Conservation (phyloP, 2,797 vertebrate genomes). For the Calcarius lapponicus region DNA sequence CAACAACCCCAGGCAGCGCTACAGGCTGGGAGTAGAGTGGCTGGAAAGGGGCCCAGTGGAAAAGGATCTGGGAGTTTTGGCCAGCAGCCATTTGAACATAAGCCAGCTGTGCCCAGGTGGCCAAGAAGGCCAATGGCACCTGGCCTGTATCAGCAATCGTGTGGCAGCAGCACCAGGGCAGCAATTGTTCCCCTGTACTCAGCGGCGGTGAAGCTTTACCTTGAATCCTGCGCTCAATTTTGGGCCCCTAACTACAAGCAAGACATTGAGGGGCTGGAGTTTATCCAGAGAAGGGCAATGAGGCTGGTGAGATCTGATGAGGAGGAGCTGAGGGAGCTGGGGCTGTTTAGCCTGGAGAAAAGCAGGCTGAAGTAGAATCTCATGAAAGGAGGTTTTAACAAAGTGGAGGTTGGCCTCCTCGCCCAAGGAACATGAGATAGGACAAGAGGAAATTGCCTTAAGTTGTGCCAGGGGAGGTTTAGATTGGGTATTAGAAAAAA, state of each 20-base stretch:
- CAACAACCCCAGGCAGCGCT: background rate
- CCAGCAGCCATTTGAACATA: background rate
- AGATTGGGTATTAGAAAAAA: background rate
- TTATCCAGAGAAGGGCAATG: background rate
- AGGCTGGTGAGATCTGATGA: background rate
- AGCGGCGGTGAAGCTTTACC: too few relatives aligned
- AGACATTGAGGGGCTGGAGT: background rate
- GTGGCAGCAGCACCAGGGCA: background rate
- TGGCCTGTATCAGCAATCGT: rapidly evolving
- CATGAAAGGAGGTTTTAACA: background rate
- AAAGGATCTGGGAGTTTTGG: background rate
- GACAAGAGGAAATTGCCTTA: background rate
- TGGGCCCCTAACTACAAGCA: background rate
- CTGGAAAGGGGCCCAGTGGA: background rate
- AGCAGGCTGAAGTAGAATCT: background rate
- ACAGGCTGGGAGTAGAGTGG: background rate
- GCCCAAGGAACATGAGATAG: background rate
- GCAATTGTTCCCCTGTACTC: too few relatives aligned
- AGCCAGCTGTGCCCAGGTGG: background rate
- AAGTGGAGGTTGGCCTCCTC: background rate
- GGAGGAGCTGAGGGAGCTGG: background rate
- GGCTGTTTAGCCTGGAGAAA: background rate
- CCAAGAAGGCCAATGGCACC: too few relatives aligned
- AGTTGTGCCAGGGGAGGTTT: background rate
- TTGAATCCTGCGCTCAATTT: too few relatives aligned